Conservation (phyloP, 2,888 invertebrate species). For the Coecobrya sp. region DNA sequence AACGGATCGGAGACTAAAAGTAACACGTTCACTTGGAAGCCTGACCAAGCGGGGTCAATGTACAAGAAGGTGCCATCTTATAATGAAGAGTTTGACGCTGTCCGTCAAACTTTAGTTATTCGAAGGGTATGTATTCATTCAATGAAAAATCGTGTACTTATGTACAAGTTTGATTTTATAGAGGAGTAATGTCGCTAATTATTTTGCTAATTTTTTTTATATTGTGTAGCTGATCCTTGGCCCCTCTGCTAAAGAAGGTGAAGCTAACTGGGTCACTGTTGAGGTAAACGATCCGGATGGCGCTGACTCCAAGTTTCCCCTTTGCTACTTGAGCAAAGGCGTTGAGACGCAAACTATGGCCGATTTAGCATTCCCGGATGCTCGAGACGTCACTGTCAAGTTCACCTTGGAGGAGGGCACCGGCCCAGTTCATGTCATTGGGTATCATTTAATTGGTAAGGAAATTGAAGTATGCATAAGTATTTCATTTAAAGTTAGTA, state of each 20-base stretch:
- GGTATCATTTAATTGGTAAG: constrained; percentile 69
- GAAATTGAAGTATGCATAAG: neutral
- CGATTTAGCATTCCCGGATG: constrained; percentile 57
- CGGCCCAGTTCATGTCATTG: constrained; percentile 74
- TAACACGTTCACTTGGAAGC: constrained; percentile 2
- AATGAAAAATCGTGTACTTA: neutral
- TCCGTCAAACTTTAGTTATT: constrained; percentile 34
- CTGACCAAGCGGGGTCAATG: neutral
- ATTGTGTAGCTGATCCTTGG: constrained; percentile 58
- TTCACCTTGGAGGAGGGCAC: constrained; percentile 66
- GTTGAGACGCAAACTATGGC: constrained; percentile 47
- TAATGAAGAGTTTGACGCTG: constrained; percentile 3
- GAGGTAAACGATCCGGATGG: constrained; percentile 48
- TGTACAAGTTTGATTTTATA: too few species aligned
- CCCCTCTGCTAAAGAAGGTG: constrained; percentile 48
- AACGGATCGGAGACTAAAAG: neutral
- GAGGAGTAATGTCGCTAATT: too few species aligned
- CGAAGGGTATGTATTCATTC: constrained; percentile 41
- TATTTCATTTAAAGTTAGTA: neutral
- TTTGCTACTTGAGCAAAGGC: constrained; percentile 61
- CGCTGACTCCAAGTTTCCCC: constrained; percentile 44
- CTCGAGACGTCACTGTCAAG: constrained; percentile 36
- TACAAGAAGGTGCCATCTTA: neutral
- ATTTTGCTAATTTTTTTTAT: neutral
- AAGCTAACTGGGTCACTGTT: constrained; percentile 28